Conservation (phyloP, 2,888 invertebrate genomes). For the Luperina nickerlii region DNA sequence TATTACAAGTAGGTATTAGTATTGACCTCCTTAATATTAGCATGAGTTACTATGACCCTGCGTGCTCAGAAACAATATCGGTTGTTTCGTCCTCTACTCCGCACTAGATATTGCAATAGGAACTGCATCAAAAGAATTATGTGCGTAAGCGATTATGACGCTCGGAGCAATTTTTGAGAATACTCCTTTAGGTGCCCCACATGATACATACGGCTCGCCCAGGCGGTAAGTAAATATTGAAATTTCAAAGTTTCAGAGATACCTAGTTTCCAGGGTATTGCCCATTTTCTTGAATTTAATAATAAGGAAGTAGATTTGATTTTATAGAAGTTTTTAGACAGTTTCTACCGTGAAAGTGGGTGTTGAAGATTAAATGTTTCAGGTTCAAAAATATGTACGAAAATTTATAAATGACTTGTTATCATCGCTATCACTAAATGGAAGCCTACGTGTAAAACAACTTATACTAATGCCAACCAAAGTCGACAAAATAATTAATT, state of each 20-base stretch:
- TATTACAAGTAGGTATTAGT: conserved; percentile 67
- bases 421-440: neutral
- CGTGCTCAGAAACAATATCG: neutral
- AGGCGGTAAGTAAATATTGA: neutral
- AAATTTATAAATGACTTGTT: neutral
- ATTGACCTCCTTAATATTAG: conserved; percentile 65
- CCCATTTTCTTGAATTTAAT: neutral
- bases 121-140: conserved; percentile 6
- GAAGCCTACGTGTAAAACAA: neutral
- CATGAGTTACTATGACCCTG: conserved; percentile 13
- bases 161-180: conserved; percentile 10
- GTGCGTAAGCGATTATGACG: conserved; percentile 9
- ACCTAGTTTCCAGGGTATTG: neutral
- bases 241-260: neutral
- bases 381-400: neutral
- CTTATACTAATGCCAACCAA: neutral
- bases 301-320: neutral
- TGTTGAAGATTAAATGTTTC: neutral
- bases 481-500: neutral
- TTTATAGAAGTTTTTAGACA: neutral
- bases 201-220: conserved; percentile 2
- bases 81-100: neutral
- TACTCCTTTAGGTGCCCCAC: neutral
- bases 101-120: neutral
- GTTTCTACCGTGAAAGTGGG: neutral